phyloP scores from a whole-genome alignment of 2,888 invertebrate genomes.

The Alsophila aescularia region DNA sequence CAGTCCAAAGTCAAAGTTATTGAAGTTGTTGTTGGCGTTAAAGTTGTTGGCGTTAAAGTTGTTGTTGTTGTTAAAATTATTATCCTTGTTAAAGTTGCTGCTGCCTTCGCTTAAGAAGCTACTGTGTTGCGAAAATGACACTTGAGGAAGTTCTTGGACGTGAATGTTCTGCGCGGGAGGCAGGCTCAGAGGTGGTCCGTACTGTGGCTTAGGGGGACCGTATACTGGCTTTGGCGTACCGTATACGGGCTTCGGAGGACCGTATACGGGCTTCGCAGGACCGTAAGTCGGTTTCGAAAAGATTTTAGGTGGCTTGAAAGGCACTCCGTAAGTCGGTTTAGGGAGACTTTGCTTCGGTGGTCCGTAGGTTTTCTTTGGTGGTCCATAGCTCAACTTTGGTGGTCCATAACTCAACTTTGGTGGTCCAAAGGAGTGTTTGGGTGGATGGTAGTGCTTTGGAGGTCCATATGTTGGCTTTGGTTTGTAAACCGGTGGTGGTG shows the following conservation, averaged over 20 bases:
- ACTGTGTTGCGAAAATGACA: constrained; percentile 23
- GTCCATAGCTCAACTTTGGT: constrained; percentile 65
- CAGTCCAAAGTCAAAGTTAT: constrained; percentile 56
- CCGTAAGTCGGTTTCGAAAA: constrained; percentile 59
- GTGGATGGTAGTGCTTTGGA: constrained; percentile 70
- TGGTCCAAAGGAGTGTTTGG: constrained; percentile 55
- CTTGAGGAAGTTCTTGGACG: constrained; percentile 40
- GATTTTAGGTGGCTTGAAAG: constrained; percentile 61
- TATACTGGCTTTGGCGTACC: constrained; percentile 62
- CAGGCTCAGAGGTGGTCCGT: constrained; percentile 51
- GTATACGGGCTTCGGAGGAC: constrained; percentile 67
- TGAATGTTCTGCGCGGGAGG: constrained; percentile 31
- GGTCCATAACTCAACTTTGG: constrained; percentile 65
- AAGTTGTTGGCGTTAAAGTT: not conserved
- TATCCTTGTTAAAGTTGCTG: not conserved
- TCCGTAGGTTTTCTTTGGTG: constrained; percentile 63
- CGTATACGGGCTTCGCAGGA: constrained; percentile 65
- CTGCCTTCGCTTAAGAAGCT: constrained; percentile 14
- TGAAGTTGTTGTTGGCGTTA: constrained; percentile 3
- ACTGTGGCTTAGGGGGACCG: constrained; percentile 60
- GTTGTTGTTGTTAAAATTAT: not conserved
- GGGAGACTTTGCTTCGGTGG: constrained; percentile 59
- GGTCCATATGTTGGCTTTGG: constrained; percentile 75
- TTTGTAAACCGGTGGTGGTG: constrained; percentile 76
- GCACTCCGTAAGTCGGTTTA: constrained; percentile 64